These are phyloP conservation scores for Tiliacea aurago DNA, from an alignment of 2,888 invertebrate genomes.

Conservation along the genomic window DNA sequence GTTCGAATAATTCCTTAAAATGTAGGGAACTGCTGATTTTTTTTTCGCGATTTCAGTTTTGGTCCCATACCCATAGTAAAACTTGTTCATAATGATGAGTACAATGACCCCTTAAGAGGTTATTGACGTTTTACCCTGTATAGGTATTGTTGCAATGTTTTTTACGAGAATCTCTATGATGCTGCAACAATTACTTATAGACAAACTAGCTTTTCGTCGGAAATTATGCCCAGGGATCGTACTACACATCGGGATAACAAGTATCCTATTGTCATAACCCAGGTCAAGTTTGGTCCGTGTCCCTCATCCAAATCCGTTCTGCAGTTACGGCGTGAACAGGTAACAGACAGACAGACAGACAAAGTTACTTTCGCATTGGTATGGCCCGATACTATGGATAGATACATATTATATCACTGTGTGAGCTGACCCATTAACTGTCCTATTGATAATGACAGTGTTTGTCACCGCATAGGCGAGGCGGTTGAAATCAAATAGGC, in stretches of 20 bases:
- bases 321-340: too few relatives aligned
- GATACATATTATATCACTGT: not conserved
- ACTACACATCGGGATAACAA: not conserved
- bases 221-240: not conserved
- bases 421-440: not conserved
- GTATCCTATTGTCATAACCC: not conserved
- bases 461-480: not conserved
- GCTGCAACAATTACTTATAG: not conserved
- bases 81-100: too few relatives aligned
- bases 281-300: not conserved
- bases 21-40: too few relatives aligned
- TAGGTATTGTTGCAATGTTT: not conserved
- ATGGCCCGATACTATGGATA: not conserved
- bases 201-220: not conserved
- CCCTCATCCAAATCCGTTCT: not conserved
- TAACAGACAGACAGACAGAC: too few relatives aligned
- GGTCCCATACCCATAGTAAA: too few relatives aligned
- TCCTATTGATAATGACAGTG: not conserved
- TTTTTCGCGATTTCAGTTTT: too few relatives aligned
- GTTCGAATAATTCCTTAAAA: too few relatives aligned
- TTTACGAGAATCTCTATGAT: not conserved
- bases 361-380: not conserved
- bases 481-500: not conserved
- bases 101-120: too few relatives aligned
- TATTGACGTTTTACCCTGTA: too few relatives aligned